These are phyloP conservation scores for Eleginops maclovinus DNA, from an alignment of 2,113 vertebrate species.

Conservation along the genomic window DNA sequence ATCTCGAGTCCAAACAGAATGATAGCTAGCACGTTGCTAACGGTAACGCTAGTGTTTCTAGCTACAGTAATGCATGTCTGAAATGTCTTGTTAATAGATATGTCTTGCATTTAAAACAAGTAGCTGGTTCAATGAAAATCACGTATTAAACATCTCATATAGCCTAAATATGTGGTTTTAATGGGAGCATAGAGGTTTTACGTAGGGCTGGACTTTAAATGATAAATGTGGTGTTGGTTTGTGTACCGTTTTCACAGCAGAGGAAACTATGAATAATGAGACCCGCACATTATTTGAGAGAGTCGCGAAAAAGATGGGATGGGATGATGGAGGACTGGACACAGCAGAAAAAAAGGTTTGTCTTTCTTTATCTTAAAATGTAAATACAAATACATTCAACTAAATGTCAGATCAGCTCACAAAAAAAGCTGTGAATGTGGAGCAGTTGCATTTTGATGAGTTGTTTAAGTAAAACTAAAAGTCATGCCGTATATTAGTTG, in stretches of 20 bases:
- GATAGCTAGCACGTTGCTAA: conserved; percentile 30
- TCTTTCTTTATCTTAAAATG: not conserved
- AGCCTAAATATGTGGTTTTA: not conserved
- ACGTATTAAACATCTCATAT: not conserved
- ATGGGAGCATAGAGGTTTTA: not conserved
- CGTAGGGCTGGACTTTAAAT: conserved; percentile 11
- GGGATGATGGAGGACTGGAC: conserved; percentile 70
- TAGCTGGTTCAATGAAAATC: too few relatives aligned
- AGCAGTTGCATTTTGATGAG: not conserved
- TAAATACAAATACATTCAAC: too few relatives aligned
- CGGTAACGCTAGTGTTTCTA: not conserved
- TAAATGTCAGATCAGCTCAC: not conserved
- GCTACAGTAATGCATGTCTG: not conserved
- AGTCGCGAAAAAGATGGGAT: conserved; percentile 77
- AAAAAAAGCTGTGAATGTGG: not conserved
- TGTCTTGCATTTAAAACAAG: too few relatives aligned
- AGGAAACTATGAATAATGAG: conserved; percentile 67
- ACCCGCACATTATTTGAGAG: conserved; percentile 69
- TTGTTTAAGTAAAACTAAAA: not conserved
- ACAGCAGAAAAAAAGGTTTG: conserved; percentile 71
- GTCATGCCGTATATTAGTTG: not conserved
- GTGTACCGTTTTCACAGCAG: not conserved
- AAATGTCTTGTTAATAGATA: not conserved
- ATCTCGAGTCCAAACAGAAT: not conserved
- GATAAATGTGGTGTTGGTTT: conserved; percentile 8